Evolutionary conservation across 2,113 vertebrate genomes (phyloP), one percentile per base, ranked within the genome.

Genomic region (Bothrops jararaca): DNA sequence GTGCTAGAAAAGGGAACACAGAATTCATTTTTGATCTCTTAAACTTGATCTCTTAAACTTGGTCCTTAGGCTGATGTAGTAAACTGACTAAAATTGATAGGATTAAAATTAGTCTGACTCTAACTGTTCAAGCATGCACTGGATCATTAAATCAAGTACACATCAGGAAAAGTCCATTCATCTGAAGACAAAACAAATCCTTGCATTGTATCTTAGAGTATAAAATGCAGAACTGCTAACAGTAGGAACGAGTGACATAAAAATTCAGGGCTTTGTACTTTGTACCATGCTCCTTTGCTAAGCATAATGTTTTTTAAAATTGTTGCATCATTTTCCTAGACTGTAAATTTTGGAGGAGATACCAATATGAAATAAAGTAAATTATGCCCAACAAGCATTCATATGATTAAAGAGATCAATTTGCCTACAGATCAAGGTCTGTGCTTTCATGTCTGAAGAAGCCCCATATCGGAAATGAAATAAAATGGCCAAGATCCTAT

Each of bases 401-500:
- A 60, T 13, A 85, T 58, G n/a, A 34, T 26, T 53, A 85, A 57
- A 22, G 10, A 48, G 12, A 57, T 53, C 18, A 23, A 13, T 54
- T 89, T 80, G n/a, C 57, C 11, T 52, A 88, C 22, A 10, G n/a
- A 88, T 29, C 4, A 88, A 88, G 57, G 91, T 22, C 52, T 53
- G n/a, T 48, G n/a, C 29, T 64, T 39, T 24, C 15, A 29, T 52
- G 26, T 90, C n/a, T 45, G 39, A 52, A 50, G 23, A 23, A 88
- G 58, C 2, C 5, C 39, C 52, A 24, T 39, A 45, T 3, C 0
- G 64, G 45, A 29, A 93, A 54, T 10, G 89, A 64, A n/a, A 95
- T 88, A 90, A 94, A 92, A 53, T 0, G 0, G 45, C 10, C 0
- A 64, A 3, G 56, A 54, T 34, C 89, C 34, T 0, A 53, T 22